A percentile compares a stretch with the other conserved stretches of the same genome.
Evolutionary conservation across 2,888 invertebrate genomes (phyloP).

Genomic region (Trachelus iudaicus): DNA sequence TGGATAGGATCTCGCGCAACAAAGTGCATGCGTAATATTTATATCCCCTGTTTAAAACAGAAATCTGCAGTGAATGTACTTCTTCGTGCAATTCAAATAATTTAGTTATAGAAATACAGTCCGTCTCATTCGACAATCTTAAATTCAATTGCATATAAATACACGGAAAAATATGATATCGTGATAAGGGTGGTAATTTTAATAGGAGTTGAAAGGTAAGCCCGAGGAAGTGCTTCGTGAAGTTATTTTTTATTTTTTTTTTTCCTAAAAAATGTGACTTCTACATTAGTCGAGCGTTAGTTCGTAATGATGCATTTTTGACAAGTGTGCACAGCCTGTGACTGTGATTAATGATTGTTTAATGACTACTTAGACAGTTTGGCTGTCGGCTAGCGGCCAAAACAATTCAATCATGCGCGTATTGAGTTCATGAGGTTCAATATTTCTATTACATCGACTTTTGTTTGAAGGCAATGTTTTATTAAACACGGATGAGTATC

Average conservation of each 20-base stretch:
- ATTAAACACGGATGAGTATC: background rate
- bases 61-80: background rate
- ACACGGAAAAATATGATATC: background rate
- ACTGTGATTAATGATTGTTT: conserved; percentile 57
- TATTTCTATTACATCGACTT: background rate
- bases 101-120: background rate
- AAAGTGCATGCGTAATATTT: background rate
- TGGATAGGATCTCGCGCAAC: background rate
- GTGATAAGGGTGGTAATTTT: background rate
- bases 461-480: background rate
- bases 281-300: background rate
- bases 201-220: background rate
- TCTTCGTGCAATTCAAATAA: background rate
- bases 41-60: background rate
- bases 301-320: background rate
- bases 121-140: background rate
- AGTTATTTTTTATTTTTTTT: background rate
- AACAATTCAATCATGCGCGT: conserved; percentile 43
- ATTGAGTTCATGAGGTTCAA: background rate
- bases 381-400: conserved; percentile 44
- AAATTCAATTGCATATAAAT: background rate
- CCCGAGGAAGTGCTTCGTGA: background rate
- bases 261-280: background rate
- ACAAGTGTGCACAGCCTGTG: conserved; percentile 11
- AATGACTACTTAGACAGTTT: conserved; percentile 53